Percentiles rank a stretch among this genome's conserved stretches.
Conservation (phyloP, 1,140 invertebrate genomes). For the Ceratina australensis region DNA sequence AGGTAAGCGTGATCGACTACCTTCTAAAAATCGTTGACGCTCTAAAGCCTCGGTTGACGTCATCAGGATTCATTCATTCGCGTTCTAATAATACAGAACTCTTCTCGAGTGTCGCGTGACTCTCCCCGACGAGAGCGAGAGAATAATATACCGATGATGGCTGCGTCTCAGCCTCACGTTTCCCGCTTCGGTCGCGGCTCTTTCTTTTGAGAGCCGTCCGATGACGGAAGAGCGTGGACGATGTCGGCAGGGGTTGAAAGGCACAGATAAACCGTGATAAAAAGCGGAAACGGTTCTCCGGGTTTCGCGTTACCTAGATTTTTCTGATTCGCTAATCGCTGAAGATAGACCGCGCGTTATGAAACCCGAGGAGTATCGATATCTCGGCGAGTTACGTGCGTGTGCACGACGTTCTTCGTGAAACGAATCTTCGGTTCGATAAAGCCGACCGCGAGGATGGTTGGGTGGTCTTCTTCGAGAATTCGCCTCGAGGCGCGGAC, state of each 20-base stretch:
- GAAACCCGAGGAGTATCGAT: slow-evolving; percentile 52
- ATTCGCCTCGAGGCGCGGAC: not conserved
- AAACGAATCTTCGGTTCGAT: slow-evolving; percentile 9
- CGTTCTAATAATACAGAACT: slow-evolving; percentile 73
- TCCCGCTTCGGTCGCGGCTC: too few species aligned
- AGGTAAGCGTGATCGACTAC: slow-evolving; percentile 59
- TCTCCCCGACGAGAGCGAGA: not conserved
- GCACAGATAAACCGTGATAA: slow-evolving; percentile 41
- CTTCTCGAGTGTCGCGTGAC: slow-evolving; percentile 14
- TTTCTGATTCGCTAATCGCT: slow-evolving; percentile 65
- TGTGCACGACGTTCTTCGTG: not conserved
- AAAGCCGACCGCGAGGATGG: not conserved
- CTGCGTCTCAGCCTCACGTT: too few species aligned
- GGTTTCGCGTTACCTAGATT: slow-evolving; percentile 55
- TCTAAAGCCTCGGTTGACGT: slow-evolving; percentile 26
- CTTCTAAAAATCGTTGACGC: not conserved
- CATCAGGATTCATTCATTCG: slow-evolving; percentile 19
- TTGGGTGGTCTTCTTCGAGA: not conserved
- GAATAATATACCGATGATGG: not conserved
- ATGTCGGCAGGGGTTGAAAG: not conserved
- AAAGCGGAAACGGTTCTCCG: slow-evolving; percentile 14
- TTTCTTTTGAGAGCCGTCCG: too few species aligned
- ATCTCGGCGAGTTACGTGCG: slow-evolving; percentile 17
- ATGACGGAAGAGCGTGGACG: too few species aligned
- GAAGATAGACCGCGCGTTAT: slow-evolving; percentile 47